Evolutionary conservation across 2,888 invertebrate species (phyloP), one percentile per base, ranked within the genome.

Genomic region (Drosophila stalkeri): DNA sequence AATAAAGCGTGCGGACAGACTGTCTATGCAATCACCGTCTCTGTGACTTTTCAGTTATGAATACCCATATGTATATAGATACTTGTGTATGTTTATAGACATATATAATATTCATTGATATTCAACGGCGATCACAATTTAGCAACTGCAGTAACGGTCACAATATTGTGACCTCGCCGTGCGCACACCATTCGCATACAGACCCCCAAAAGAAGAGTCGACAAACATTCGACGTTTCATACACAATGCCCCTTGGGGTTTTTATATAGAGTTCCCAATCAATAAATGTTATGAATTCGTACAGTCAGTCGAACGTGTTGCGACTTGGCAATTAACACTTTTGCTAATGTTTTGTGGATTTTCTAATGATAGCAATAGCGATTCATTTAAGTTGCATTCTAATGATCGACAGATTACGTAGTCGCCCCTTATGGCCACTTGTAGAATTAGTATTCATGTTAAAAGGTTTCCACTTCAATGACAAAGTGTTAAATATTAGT

Each of bases 141-240:
- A 57, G 80, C 83, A 80, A 80, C 59, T 82, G 82, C 79, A 82
- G 64, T 79, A 82, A 82, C 79, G 80, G 80, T 75, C 80, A 70
- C 52, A 74, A 46, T 39, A 57, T 23, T 63, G 61, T 68, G 81
- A 72, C 78, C 81, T 81, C 81, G 68, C 23, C 31, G 31, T 49
- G 12, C 60, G 60, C 20, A 75, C 74, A 57, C 76, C 62, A 62
- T 16, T 43, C 52, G 73, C 54, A 73, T 77, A 72, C 47, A 49
- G 54, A 37, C 51, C 51, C 20, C 52, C 55, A 55, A 55, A 64
- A 55, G 65, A 57, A 69, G 41, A 55, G 54, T 47, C 65, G 62
- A 46, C 60, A 69, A 64, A 39, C 35, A 55, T 41, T 55, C n/a
- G 14, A 14, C n/a, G 18, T 31, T 41, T 51, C 5, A 31, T 55